phyloP scores from a whole-genome alignment of 2,888 invertebrate species.

The Phasia obesa region DNA sequence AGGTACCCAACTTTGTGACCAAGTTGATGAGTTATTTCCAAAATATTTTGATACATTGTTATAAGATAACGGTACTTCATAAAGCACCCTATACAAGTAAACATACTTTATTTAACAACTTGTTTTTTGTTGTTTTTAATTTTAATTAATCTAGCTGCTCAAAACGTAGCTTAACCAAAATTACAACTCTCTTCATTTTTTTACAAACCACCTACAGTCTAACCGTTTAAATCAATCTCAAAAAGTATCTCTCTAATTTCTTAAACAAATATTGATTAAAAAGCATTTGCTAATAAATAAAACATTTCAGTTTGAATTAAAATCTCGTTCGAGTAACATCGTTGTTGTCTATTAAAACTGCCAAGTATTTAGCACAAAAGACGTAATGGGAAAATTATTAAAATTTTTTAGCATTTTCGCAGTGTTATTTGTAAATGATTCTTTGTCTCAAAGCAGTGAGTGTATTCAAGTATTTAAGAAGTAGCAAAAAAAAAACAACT shows the following conservation, averaged over 20 bases:
- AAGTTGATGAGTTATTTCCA: too few relatives aligned
- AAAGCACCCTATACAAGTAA: too few relatives aligned
- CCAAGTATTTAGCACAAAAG: background rate
- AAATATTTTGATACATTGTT: too few relatives aligned
- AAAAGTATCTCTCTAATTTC: conserved; percentile 7
- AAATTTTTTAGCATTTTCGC: conserved; percentile 53
- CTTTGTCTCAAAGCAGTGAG: conserved; percentile 64
- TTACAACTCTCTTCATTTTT: background rate
- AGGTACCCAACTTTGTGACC: too few relatives aligned
- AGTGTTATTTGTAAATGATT: conserved; percentile 49
- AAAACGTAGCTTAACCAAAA: background rate
- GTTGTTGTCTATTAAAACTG: conserved; percentile 2
- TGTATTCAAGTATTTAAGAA: conserved; percentile 34
- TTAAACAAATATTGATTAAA: conserved; percentile 21
- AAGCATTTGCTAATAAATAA: conserved; percentile 13
- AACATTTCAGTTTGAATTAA: conserved; percentile 53
- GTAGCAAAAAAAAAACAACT: background rate
- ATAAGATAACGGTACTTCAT: too few relatives aligned
- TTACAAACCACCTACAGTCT: background rate
- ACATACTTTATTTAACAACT: too few relatives aligned
- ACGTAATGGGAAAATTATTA: conserved; percentile 33
- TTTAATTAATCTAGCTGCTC: background rate
- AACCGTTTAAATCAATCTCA: background rate
- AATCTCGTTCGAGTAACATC: conserved; percentile 51
- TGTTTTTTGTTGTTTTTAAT: too few relatives aligned